phyloP scores from a whole-genome alignment of 1,140 invertebrate species.

The Chironomus striatipennis region DNA sequence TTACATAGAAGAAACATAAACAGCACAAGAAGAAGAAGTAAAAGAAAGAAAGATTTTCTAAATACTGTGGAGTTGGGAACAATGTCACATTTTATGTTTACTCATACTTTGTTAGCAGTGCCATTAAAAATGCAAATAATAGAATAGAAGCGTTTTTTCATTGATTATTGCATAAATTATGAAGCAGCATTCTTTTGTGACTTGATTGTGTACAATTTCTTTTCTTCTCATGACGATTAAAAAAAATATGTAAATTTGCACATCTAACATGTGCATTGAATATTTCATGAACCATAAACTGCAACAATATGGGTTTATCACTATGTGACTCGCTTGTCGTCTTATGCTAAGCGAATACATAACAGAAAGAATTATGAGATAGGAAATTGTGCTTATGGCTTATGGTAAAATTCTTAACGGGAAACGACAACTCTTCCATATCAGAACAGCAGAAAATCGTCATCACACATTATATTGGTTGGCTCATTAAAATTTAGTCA shows the following conservation, averaged over 20 bases:
- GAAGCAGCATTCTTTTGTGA: neutral
- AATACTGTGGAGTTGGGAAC: neutral
- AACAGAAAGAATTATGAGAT: neutral
- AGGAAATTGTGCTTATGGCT: constrained; percentile 4
- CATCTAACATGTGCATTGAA: neutral
- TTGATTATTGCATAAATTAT: constrained; percentile 15
- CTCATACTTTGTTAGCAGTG: neutral
- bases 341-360: neutral
- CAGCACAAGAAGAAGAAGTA: too few species aligned
- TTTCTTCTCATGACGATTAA: neutral
- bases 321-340: neutral
- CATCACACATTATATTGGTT: neutral
- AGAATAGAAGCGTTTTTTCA: neutral
- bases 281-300: neutral
- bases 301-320: neutral
- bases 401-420: constrained; percentile 13
- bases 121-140: constrained; percentile 15
- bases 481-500: constrained; percentile 3
- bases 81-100: neutral
- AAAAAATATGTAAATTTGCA: neutral
- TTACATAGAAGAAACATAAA: too few species aligned
- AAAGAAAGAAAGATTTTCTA: neutral
- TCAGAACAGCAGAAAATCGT: neutral
- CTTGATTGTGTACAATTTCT: neutral
- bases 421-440: constrained; percentile 1